Evolutionary conservation across 2,888 invertebrate genomes (phyloP).

Genomic region (Hyalella azteca): DNA sequence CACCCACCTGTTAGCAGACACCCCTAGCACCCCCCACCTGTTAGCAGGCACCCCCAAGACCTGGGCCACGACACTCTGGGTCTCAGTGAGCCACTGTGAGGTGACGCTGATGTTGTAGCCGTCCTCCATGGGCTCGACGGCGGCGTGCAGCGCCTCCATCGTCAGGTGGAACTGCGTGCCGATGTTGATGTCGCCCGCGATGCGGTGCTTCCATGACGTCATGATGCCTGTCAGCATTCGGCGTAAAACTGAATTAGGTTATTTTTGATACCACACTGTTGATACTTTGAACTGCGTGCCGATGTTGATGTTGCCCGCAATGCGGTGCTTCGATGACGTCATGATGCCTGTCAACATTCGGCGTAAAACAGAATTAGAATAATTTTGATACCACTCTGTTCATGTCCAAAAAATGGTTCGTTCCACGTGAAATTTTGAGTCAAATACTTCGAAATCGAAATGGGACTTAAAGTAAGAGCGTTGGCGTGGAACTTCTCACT

Average conservation of each 20-base stretch:
- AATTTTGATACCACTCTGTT: neutral
- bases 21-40: too few relatives aligned
- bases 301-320: slow-evolving; percentile 65
- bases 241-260: neutral
- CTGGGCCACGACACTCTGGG: slow-evolving; percentile 42
- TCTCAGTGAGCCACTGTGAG: slow-evolving; percentile 42
- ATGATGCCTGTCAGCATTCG: slow-evolving; percentile 41
- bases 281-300: slow-evolving; percentile 69
- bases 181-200: slow-evolving; percentile 65
- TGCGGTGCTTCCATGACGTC: slow-evolving; percentile 55
- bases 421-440: too few relatives aligned
- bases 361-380: neutral
- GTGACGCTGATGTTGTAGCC: slow-evolving; percentile 70
- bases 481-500: too few relatives aligned
- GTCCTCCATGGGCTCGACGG: slow-evolving; percentile 74
- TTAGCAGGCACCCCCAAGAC: slow-evolving; percentile 29
- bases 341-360: slow-evolving; percentile 37
- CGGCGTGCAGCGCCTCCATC: slow-evolving; percentile 76
- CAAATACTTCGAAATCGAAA: too few relatives aligned
- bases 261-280: neutral
- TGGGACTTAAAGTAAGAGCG: too few relatives aligned
- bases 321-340: slow-evolving; percentile 55
- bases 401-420: too few relatives aligned
- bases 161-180: slow-evolving; percentile 76
- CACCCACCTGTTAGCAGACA: too few relatives aligned